Evolutionary conservation across 2,888 invertebrate genomes (phyloP).

Genomic region (Drosophila anceps): DNA sequence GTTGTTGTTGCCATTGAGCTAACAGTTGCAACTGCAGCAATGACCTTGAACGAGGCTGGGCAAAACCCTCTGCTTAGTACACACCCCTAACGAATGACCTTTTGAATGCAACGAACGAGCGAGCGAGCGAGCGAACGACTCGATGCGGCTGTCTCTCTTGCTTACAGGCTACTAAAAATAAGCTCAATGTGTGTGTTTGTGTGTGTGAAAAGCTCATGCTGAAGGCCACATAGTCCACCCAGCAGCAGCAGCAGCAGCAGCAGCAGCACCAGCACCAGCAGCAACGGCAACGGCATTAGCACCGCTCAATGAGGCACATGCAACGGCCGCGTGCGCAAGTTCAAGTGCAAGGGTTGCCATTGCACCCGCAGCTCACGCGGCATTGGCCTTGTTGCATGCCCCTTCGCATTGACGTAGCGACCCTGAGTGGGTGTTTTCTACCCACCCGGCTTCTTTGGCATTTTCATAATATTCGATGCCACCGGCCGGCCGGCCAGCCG

Average conservation of each 20-base stretch:
- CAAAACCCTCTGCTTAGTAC: constrained; percentile 31
- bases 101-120: constrained; percentile 56
- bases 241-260: constrained; percentile 10
- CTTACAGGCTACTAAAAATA: constrained; percentile 69
- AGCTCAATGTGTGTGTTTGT: constrained; percentile 53
- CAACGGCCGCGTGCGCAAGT: constrained; percentile 78
- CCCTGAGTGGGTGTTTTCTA: constrained; percentile 48
- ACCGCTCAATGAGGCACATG: constrained; percentile 61
- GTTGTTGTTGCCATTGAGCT: constrained; percentile 32
- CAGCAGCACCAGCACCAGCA: constrained; percentile 12
- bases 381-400: constrained; percentile 48
- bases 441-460: constrained; percentile 20
- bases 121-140: constrained; percentile 9
- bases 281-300: constrained; percentile 5
- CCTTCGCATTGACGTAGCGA: constrained; percentile 52
- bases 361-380: constrained; percentile 50
- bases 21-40: constrained; percentile 54
- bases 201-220: constrained; percentile 64
- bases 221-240: constrained; percentile 74
- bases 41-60: constrained; percentile 66
- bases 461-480: constrained; percentile 16
- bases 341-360: constrained; percentile 82
- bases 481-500: constrained; percentile 17
- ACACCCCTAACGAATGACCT: constrained; percentile 68
- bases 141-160: constrained; percentile 21